Percentiles rank a stretch among this genome's conserved stretches.
Conservation (phyloP, 2,888 invertebrate species). For the Tetanocera ferruginea region DNA sequence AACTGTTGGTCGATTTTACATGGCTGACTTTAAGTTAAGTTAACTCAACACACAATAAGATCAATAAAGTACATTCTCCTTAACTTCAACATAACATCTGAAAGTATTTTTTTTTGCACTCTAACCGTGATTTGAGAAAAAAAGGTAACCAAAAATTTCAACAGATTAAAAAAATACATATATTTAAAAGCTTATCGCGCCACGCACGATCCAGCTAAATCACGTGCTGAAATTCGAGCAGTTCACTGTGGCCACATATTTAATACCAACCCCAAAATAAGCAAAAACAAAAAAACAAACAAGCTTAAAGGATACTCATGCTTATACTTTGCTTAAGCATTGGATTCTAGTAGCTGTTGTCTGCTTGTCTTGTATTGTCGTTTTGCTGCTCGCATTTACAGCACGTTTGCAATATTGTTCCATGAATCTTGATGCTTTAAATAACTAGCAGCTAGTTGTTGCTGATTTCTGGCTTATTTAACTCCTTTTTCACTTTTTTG, state of each 20-base stretch:
- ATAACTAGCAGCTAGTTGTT: background rate
- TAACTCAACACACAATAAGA: background rate
- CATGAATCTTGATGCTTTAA: constrained; percentile 18
- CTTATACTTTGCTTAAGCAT: background rate
- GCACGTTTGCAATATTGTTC: constrained; percentile 30
- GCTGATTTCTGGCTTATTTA: background rate
- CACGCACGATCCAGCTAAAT: constrained; percentile 34
- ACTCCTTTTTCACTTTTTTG: background rate
- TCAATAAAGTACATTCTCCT: background rate
- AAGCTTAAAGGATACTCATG: background rate
- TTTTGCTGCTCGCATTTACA: constrained; percentile 27
- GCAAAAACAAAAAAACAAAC: background rate
- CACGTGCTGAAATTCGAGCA: constrained; percentile 42
- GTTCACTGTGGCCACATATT: constrained; percentile 7
- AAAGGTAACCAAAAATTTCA: background rate
- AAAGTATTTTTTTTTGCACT: background rate
- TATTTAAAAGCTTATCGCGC: constrained; percentile 12
- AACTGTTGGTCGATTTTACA: background rate
- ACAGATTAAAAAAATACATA: background rate
- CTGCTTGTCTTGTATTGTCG: background rate
- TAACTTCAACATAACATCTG: background rate
- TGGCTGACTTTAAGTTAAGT: background rate
- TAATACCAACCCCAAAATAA: background rate
- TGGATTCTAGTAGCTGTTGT: background rate
- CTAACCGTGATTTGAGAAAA: background rate